Conservation (phyloP, 2,113 vertebrate species). For the Machaerirhynchus nigripectus region DNA sequence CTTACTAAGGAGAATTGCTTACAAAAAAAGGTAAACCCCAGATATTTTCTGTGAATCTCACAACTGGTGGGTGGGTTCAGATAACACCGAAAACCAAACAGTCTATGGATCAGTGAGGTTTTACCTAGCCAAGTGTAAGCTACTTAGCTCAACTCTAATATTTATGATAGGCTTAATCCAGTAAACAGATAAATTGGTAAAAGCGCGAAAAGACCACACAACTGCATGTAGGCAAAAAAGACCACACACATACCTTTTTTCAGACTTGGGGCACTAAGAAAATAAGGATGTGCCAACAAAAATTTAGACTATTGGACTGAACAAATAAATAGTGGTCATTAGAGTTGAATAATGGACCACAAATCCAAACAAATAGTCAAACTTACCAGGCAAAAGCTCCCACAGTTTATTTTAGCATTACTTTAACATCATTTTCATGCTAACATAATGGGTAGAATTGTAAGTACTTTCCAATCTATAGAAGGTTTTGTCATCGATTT, state of each 20-base stretch:
- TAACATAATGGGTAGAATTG: not conserved
- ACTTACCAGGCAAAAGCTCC: not conserved
- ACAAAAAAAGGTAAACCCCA: not conserved
- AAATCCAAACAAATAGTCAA: conserved; percentile 52
- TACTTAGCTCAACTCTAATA: conserved; percentile 5
- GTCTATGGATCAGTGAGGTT: not conserved
- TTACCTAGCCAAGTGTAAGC: conserved; percentile 24
- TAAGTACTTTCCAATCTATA: conserved; percentile 12
- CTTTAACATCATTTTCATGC: not conserved
- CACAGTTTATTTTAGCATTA: conserved; percentile 43
- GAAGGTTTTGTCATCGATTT: conserved; percentile 17
- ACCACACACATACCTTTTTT: conserved; percentile 23
- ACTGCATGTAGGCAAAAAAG: not conserved
- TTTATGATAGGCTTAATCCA: conserved; percentile 27
- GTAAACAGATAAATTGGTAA: conserved; percentile 42
- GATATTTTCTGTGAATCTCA: not conserved
- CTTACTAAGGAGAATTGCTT: not conserved
- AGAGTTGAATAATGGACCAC: conserved; percentile 31
- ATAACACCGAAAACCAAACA: not conserved
- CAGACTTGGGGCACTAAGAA: not conserved
- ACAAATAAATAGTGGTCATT: conserved; percentile 57
- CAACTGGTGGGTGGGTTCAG: not conserved
- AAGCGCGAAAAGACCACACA: conserved; percentile 11
- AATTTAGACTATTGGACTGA: conserved; percentile 11
- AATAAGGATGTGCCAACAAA: conserved; percentile 44